These are phyloP conservation scores for Anolis carolinensis DNA, from an alignment of 2,113 vertebrate species.

Conservation along the genomic window DNA sequence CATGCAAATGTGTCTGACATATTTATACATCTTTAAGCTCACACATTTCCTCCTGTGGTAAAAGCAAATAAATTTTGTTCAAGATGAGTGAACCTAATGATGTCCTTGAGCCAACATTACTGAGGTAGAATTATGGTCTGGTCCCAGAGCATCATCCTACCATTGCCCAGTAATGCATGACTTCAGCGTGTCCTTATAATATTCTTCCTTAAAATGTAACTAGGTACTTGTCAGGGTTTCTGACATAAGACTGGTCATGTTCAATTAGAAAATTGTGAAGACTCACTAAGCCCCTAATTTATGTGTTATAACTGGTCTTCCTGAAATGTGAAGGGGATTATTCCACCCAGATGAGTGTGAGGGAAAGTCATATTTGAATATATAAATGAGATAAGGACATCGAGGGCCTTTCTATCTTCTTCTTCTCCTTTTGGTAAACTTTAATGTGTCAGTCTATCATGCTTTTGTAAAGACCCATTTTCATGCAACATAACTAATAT, in stretches of 20 bases:
- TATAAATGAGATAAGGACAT: slow-evolving; percentile 7
- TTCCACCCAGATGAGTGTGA: slow-evolving; percentile 1
- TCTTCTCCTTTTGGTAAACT: not conserved
- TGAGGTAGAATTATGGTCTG: not conserved
- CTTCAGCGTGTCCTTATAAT: too few species aligned
- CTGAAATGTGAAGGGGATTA: not conserved
- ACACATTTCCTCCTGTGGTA: not conserved
- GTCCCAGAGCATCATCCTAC: too few species aligned
- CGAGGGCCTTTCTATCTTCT: not conserved
- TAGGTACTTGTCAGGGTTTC: not conserved
- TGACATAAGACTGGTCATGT: not conserved
- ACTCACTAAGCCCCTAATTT: not conserved
- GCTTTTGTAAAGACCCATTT: slow-evolving; percentile 27
- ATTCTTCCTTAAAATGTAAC: not conserved
- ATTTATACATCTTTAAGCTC: not conserved
- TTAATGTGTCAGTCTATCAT: slow-evolving; percentile 17
- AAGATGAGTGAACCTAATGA: not conserved
- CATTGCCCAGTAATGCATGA: too few species aligned
- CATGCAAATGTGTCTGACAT: not conserved
- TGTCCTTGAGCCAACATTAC: not conserved
- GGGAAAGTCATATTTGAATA: slow-evolving; percentile 16
- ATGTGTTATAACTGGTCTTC: not conserved
- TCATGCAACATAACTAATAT: slow-evolving; percentile 22
- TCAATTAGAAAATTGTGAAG: not conserved
- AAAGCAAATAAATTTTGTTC: not conserved